These are phyloP conservation scores for Apamea crenata DNA, from an alignment of 2,888 invertebrate genomes.

Conservation along the genomic window DNA sequence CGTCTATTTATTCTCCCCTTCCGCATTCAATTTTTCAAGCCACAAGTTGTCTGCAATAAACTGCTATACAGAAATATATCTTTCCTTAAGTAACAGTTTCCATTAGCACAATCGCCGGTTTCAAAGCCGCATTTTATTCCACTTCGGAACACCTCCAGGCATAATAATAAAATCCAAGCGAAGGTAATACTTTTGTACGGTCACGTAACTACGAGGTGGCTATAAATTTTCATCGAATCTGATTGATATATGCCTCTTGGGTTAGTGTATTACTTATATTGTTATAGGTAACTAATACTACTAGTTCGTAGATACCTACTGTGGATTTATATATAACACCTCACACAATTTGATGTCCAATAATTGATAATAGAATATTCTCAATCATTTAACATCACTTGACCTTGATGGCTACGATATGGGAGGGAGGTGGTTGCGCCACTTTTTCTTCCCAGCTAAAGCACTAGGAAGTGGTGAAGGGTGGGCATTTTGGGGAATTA, in stretches of 20 bases:
- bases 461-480: neutral
- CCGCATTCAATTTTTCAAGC: constrained; percentile 18
- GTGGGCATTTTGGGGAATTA: neutral
- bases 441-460: neutral
- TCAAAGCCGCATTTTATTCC: constrained; percentile 44
- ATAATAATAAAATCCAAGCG: constrained; percentile 57
- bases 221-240: constrained; percentile 50
- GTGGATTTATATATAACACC: neutral
- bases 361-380: neutral
- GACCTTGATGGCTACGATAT: neutral
- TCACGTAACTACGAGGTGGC: constrained; percentile 52
- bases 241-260: constrained; percentile 40
- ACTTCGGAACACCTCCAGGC: constrained; percentile 45
- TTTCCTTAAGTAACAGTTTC: constrained; percentile 34
- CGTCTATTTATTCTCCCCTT: neutral
- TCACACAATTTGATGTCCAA: neutral
- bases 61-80: constrained; percentile 26
- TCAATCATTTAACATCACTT: neutral
- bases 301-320: neutral
- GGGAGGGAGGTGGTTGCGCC: neutral
- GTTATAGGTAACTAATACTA: neutral
- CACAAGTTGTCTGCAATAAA: constrained; percentile 39
- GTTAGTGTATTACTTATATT: constrained; percentile 37
- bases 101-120: constrained; percentile 38
- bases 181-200: constrained; percentile 52